Conservation (phyloP, 2,797 vertebrate species). For the Pseudochaenichthys georgianus region DNA sequence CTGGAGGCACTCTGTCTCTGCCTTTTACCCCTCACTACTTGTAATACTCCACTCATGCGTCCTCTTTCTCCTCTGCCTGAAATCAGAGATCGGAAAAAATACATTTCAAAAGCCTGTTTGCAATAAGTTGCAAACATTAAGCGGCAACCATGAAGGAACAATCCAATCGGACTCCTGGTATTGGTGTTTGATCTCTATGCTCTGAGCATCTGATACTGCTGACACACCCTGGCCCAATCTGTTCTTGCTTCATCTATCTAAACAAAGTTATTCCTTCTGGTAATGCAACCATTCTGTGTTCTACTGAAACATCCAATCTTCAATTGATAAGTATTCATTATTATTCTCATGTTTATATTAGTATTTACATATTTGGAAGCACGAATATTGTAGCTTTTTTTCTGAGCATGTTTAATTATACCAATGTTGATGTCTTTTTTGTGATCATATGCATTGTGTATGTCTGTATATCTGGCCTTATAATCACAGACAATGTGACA, state of each 20-base stretch:
- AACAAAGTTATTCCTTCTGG: not conserved
- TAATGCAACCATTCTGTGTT: not conserved
- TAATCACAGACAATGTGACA: not conserved
- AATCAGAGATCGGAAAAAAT: slow-evolving; percentile 16
- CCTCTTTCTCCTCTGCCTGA: slow-evolving; percentile 12
- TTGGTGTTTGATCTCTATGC: not conserved
- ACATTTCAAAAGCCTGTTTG: slow-evolving; percentile 34
- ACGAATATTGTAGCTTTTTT: not conserved
- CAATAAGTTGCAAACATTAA: slow-evolving; percentile 19
- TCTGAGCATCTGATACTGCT: not conserved
- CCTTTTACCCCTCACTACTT: slow-evolving; percentile 26
- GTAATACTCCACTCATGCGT: slow-evolving; percentile 41
- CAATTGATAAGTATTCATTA: not conserved
- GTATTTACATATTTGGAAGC: not conserved
- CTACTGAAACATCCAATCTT: not conserved
- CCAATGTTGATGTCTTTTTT: not conserved
- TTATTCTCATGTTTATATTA: not conserved
- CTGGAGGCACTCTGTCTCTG: slow-evolving; percentile 20
- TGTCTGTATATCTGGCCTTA: not conserved
- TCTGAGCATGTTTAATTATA: not conserved
- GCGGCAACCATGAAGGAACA: slow-evolving; percentile 1
- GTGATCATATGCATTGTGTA: not conserved
- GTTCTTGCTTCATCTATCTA: not conserved
- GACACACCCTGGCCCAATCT: not conserved
- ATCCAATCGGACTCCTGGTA: slow-evolving; percentile 9